Evolutionary conservation across 2,113 vertebrate species (phyloP), one percentile per base, ranked within the genome.

Genomic region (Brachyistius frenatus): DNA sequence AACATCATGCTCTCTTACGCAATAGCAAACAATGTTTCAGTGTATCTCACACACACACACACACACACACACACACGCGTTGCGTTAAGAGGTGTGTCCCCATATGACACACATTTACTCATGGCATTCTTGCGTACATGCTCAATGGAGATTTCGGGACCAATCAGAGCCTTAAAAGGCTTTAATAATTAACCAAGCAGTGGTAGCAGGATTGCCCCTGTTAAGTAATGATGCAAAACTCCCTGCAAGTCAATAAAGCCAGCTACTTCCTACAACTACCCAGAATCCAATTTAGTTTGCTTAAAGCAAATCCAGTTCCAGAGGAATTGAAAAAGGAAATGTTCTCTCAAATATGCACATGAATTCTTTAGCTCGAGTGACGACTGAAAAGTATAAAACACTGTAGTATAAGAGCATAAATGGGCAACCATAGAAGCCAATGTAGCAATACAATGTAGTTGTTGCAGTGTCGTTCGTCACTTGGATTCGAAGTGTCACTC

Each of bases 171-270:
- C 33, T 41, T 80, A 16, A 54, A 23, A 56, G 30, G 8, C 3
- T 65, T 79, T 62, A 79, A 84, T 73, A 35, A 72, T 77, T 68
- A 86, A 73, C 73, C 49, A 71, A 35, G 41, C 9, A 70, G 30
- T 50, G 15, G 60, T 55, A 67, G 66, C 32, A 67, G 53, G 78
- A n/a, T 54, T 83, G 55, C 76, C 57, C 7, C 56, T 57, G 13
- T 16, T 32, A 39, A 55, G 50, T 66, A 64, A 71, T 70, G 31
- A 69, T 35, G 41, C 31, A 67, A 77, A 78, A 76, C 49, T 79
- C 37, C 80, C 76, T 53, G n/a, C 69, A 81, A 83, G 58, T 86
- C 82, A 87, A 91, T 61, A 77, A 32, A 88, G 73, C 4, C 49
- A 61, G n/a, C 13, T 63, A 52, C 37, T 44, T 81, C 36, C 72